A percentile compares a stretch with the other conserved stretches of the same genome.
Evolutionary conservation across 2,888 invertebrate species (phyloP).

Genomic region (Cecidostiba fungosa): DNA sequence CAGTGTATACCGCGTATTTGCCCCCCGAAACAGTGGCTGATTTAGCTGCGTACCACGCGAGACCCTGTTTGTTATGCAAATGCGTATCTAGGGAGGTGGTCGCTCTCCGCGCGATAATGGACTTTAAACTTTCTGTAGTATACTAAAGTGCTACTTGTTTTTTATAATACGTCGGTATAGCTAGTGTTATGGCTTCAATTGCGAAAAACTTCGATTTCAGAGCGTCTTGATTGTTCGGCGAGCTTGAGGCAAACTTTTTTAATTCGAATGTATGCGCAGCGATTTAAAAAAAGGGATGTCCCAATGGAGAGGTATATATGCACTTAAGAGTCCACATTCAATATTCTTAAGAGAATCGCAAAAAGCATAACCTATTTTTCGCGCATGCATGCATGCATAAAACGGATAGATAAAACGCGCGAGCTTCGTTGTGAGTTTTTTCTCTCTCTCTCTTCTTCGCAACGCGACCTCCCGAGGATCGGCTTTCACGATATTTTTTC

Average conservation of each 20-base stretch:
- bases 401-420: not conserved
- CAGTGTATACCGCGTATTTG: not conserved
- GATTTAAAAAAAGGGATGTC: not conserved
- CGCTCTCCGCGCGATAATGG: not conserved
- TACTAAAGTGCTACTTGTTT: no score
- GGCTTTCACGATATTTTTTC: not conserved
- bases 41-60: not conserved
- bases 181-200: no score
- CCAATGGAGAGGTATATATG: not conserved
- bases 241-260: not conserved
- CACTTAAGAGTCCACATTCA: not conserved
- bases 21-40: not conserved
- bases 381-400: not conserved
- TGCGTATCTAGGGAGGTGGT: not conserved
- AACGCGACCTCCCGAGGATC: not conserved
- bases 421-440: not conserved
- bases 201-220: no score
- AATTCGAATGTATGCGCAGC: not conserved
- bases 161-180: no score
- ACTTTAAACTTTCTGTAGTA: not conserved
- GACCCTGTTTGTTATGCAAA: not conserved
- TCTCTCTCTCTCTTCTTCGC: not conserved
- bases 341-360: constrained; percentile 1
- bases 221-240: not conserved
- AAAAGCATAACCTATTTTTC: not conserved